Conservation (phyloP, 2,113 vertebrate genomes). For the Calypte anna region DNA sequence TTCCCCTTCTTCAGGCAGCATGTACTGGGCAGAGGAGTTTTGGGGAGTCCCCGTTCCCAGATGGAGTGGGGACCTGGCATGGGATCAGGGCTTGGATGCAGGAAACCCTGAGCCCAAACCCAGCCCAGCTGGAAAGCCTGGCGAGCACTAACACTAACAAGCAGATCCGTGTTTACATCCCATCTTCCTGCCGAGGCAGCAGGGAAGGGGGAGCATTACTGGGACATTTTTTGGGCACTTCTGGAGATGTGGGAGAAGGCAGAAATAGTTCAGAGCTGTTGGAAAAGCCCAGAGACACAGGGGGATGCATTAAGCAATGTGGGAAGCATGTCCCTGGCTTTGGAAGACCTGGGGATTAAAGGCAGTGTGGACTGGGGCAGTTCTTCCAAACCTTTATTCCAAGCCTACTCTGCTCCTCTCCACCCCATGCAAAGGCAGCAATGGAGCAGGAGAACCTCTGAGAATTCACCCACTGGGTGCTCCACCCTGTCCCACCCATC, state of each 20-base stretch:
- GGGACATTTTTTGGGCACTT: neutral
- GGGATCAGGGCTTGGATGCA: neutral
- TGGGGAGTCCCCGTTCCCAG: neutral
- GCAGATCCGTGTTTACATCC: constrained; percentile 31
- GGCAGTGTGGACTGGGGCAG: neutral
- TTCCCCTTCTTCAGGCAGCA: neutral
- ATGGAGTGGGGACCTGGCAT: accelerated
- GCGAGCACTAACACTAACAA: constrained; percentile 9
- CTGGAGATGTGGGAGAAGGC: neutral
- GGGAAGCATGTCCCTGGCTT: neutral
- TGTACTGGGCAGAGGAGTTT: neutral
- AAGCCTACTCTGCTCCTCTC: neutral
- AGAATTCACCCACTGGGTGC: neutral
- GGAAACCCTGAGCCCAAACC: neutral
- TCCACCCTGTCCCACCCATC: neutral
- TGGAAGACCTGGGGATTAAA: neutral
- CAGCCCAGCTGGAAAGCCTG: neutral
- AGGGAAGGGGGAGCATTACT: neutral
- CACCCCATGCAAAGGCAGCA: too few relatives aligned
- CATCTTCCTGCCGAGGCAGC: neutral
- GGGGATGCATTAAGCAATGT: neutral
- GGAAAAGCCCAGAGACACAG: neutral
- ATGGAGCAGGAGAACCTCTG: neutral
- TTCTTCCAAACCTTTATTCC: neutral
- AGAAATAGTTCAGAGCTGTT: neutral